A percentile compares a stretch with the other conserved stretches of the same genome.
phyloP scores from a whole-genome alignment of 2,113 vertebrate genomes.

The western clawed frog (Xenopus tropicalis) region UCB_Xtro_10.0 CM004447.2:72240001-72240500 shows the following conservation, averaged over 20 bases:
- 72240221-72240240: constrained; percentile 64
- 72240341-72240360: constrained; percentile 17
- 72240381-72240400: background rate
- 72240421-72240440: no score
- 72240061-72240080: constrained; percentile 55
- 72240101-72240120: constrained; percentile 56
- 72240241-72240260: constrained; percentile 54
- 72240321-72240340: constrained; percentile 18
- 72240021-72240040: constrained; percentile 71
- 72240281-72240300: constrained; percentile 32
- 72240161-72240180: constrained; percentile 74
- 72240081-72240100: constrained; percentile 55
- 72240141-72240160: constrained; percentile 59
- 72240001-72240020: constrained; percentile 69
- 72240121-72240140: constrained; percentile 58
- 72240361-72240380: background rate
- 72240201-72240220: constrained; percentile 68
- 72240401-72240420: no score
- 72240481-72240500: no score
- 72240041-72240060: constrained; percentile 69
- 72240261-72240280: constrained; percentile 46
- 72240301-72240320: constrained; percentile 26
- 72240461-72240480: no score
- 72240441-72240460: no score
- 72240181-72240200: constrained; percentile 60